Conservation (phyloP, 2,888 invertebrate species). For the Falcaria lacertinaria region DNA sequence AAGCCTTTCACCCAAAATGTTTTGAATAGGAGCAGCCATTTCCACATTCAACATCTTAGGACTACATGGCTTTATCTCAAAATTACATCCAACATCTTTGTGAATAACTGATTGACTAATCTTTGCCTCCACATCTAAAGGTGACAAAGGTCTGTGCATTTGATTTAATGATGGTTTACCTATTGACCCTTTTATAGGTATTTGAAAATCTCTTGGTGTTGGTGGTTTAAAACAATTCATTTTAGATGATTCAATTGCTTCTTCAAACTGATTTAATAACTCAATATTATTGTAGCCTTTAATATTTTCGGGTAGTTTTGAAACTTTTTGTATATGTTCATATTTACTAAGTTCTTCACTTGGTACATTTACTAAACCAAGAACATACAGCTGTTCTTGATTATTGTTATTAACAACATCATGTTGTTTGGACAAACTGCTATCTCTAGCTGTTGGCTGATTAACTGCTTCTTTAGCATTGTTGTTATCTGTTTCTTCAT, state of each 20-base stretch:
- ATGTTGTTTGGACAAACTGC: conserved; percentile 32
- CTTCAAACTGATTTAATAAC: conserved; percentile 69
- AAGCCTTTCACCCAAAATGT: conserved; percentile 54
- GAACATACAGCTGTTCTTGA: conserved; percentile 70
- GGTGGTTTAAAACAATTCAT: conserved; percentile 37
- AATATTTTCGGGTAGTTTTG: conserved; percentile 73
- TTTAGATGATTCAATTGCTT: conserved; percentile 64
- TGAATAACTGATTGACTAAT: conserved; percentile 77
- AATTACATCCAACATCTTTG: conserved; percentile 76
- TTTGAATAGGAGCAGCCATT: conserved; percentile 60
- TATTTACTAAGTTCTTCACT: conserved; percentile 72
- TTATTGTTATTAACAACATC: conserved; percentile 30
- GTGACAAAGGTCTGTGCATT: conserved; percentile 59
- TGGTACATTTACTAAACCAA: conserved; percentile 69
- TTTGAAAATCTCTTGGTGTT: conserved; percentile 32
- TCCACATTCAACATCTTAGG: conserved; percentile 73
- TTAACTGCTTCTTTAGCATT: conserved; percentile 41
- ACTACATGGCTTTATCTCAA: conserved; percentile 76
- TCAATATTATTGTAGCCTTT: conserved; percentile 73
- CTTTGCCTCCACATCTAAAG: conserved; percentile 75
- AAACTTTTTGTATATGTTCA: conserved; percentile 75
- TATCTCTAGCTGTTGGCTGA: conserved; percentile 33
- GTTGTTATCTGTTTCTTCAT: conserved; percentile 54
- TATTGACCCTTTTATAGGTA: conserved; percentile 24
- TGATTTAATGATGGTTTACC: conserved; percentile 27